Evolutionary conservation across 2,113 vertebrate species (phyloP), one percentile per base, ranked within the genome.

Genomic region (Erythrolamprus reginae): DNA sequence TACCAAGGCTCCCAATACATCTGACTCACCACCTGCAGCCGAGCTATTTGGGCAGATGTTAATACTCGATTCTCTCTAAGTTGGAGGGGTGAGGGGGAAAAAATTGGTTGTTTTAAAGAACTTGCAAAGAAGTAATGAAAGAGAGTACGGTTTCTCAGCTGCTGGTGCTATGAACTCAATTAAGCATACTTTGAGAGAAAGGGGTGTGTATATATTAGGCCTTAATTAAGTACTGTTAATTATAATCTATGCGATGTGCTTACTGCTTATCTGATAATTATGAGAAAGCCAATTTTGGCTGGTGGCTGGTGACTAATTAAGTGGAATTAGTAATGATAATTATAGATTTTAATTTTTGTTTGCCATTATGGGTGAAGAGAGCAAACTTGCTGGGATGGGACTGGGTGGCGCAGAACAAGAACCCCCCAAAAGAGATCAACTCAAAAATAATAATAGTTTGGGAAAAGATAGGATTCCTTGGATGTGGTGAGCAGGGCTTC

Each of bases 161-260:
- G 92, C 87, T 86, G 90, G 93, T 92, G 93, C 93, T 95, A 92
- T 94, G 95, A 97, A 95, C 96, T 94, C 96, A 97, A 96, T 97
- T 96, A 97, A 96, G 93, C 93, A 84, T 96, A 96, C 97, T 97
- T 89, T 96, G 96, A 92, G 96, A 97, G 96, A 97, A 95, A 96
- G 96, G 96, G 86, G 96, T 96, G 94, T 95, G 96, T 96, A 96
- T 97, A 97, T 97, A 97, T 97, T 97, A 97, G 96, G 96, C 97
- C 97, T 97, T 98, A 98, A 98, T 98, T 97, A 98, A 97, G 97
- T 97, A 96, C 95, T 97, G 97, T 98, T 98, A 98, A 98, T 98
- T 98, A 98, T 97, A 97, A 97, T 97, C 97, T 97, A 97, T 97
- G 97, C 97, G 97, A 97, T 97, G 97, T 97, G 97, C 97, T 97